A percentile compares a stretch with the other conserved stretches of the same genome.
Conservation (phyloP, 2,797 vertebrate genomes). For the Crypturellus tataupa region DNA sequence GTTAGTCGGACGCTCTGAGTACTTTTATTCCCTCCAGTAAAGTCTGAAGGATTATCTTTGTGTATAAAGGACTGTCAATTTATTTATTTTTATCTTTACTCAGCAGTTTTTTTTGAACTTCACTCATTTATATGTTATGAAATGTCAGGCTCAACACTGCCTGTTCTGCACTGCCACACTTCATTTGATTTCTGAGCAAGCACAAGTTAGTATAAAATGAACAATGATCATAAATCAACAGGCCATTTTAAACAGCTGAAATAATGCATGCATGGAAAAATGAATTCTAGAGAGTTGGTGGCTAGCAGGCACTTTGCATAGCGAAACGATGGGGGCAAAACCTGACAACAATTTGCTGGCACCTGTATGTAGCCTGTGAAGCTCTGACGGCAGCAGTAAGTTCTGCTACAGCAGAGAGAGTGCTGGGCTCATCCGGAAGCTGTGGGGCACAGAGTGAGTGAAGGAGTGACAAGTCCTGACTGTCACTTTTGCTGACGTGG, state of each 20-base stretch:
- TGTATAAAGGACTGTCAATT: neutral
- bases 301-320: neutral
- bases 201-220: neutral
- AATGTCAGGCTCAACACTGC: neutral
- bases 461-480: rapidly evolving
- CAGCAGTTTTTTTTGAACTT: neutral
- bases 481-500: neutral
- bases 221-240: neutral
- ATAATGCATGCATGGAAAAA: neutral
- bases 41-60: neutral
- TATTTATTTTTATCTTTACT: neutral
- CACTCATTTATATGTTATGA: neutral
- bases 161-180: neutral
- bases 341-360: neutral
- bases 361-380: neutral
- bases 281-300: neutral
- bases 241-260: neutral
- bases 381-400: neutral
- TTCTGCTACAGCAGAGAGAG: neutral
- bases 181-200: neutral
- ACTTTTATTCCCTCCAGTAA: neutral
- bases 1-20: neutral
- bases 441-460: rapidly evolving
- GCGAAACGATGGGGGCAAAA: neutral
- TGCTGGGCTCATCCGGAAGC: rapidly evolving